These are phyloP conservation scores for Drosophila gaucha DNA, from an alignment of 2,888 invertebrate genomes.

Conservation along the genomic window DNA sequence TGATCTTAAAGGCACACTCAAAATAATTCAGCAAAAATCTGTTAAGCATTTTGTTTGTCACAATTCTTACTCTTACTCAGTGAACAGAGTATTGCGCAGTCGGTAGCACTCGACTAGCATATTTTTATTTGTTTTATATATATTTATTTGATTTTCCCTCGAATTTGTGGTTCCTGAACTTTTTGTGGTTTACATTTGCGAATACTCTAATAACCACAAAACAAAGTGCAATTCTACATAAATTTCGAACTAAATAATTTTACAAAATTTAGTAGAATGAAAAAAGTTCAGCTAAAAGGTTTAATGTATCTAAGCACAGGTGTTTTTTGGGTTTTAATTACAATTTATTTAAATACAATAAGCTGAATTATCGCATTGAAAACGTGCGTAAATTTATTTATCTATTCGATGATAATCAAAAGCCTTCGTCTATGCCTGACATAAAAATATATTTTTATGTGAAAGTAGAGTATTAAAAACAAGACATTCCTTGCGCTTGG, in stretches of 20 bases:
- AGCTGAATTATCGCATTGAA: not conserved
- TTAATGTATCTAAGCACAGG: not conserved
- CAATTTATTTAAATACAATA: not conserved
- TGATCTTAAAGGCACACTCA: not conserved
- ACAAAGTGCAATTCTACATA: not conserved
- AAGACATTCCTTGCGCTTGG: too few species aligned
- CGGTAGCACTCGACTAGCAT: not conserved
- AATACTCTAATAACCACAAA: not conserved
- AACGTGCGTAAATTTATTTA: not conserved
- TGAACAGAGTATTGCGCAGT: slow-evolving; percentile 2
- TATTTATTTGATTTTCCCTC: slow-evolving; percentile 39
- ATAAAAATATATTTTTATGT: not conserved
- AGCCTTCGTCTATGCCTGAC: not conserved
- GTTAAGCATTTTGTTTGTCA: too few species aligned
- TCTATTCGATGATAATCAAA: not conserved
- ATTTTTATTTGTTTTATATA: slow-evolving; percentile 32
- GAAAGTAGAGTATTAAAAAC: slow-evolving; percentile 1
- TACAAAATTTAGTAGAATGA: not conserved
- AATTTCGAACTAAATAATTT: not conserved
- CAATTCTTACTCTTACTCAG: not conserved
- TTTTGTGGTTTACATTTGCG: slow-evolving; percentile 14
- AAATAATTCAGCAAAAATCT: too few species aligned
- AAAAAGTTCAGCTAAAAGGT: not conserved
- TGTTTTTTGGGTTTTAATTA: too few species aligned
- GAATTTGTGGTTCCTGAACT: slow-evolving; percentile 53